phyloP scores from a whole-genome alignment of 2,888 invertebrate species.

The Yponomeuta cagnagella region DNA sequence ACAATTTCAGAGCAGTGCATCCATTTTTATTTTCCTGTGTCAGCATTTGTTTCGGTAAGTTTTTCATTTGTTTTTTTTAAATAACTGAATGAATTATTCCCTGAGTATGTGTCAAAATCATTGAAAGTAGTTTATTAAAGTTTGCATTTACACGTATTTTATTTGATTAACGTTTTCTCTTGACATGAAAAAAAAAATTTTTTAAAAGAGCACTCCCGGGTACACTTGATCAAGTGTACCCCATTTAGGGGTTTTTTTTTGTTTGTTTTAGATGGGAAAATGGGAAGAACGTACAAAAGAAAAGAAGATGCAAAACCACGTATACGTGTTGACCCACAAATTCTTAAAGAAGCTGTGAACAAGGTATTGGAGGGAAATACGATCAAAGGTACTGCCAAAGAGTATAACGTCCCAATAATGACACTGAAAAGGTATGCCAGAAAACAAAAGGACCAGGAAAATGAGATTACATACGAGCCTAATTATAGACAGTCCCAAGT shows the following conservation, averaged over 20 bases:
- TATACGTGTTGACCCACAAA: slow-evolving; percentile 15
- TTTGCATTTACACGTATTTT: background rate
- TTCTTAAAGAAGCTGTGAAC: slow-evolving; percentile 17
- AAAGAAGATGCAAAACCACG: slow-evolving; percentile 18
- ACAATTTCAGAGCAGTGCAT: background rate
- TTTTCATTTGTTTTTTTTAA: slow-evolving; percentile 1
- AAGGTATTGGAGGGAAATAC: slow-evolving; percentile 17
- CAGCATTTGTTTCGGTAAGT: background rate
- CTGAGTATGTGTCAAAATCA: background rate
- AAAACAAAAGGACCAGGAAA: slow-evolving; percentile 17
- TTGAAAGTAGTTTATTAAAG: slow-evolving; percentile 1
- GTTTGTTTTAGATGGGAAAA: no score
- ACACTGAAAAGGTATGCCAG: slow-evolving; percentile 20
- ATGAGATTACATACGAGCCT: slow-evolving; percentile 19
- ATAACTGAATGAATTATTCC: background rate
- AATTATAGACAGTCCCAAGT: slow-evolving; percentile 22
- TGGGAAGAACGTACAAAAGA: slow-evolving; percentile 20
- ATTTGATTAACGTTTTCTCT: background rate
- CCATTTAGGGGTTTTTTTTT: background rate
- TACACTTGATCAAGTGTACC: slow-evolving; percentile 15
- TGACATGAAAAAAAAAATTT: background rate
- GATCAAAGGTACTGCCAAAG: slow-evolving; percentile 12
- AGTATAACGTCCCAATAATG: slow-evolving; percentile 16
- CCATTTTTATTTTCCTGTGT: background rate
- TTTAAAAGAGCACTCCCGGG: slow-evolving; percentile 4